These are phyloP conservation scores for Panthera uncia DNA, from an alignment of 2,113 vertebrate species.

Conservation along the genomic window DNA sequence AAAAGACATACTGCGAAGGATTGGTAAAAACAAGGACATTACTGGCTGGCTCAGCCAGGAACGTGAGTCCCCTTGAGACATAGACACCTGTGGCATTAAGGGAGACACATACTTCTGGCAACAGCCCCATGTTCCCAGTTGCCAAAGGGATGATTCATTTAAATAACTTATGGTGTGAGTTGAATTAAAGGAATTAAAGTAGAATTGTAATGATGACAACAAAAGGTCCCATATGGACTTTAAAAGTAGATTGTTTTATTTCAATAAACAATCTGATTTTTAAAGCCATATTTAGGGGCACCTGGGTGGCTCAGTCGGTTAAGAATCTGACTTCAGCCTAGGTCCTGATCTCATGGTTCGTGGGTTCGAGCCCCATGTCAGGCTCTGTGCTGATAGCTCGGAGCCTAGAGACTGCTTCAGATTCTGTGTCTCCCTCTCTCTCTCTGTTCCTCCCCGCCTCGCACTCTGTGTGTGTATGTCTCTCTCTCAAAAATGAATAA, in stretches of 20 bases:
- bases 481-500: too few species aligned
- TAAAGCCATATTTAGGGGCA: background rate
- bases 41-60: background rate
- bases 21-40: background rate
- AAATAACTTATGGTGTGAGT: background rate
- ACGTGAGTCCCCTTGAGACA: background rate
- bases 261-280: background rate
- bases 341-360: too few species aligned
- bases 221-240: background rate
- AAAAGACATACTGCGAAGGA: background rate
- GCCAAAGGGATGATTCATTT: background rate
- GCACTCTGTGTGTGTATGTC: too few species aligned
- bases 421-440: too few species aligned
- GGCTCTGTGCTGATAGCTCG: too few species aligned
- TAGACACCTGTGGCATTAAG: background rate
- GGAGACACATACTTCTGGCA: background rate
- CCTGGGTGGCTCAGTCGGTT: too few species aligned
- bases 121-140: background rate
- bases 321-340: too few species aligned
- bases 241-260: background rate
- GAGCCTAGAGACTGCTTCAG: too few species aligned
- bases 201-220: background rate
- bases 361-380: too few species aligned
- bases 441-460: too few species aligned
- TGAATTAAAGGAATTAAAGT: background rate